A percentile compares a stretch with the other conserved stretches of the same genome.
These are phyloP conservation scores for Cichlasoma orientale DNA, from an alignment of 2,797 vertebrate genomes.

Conservation along the genomic window DNA sequence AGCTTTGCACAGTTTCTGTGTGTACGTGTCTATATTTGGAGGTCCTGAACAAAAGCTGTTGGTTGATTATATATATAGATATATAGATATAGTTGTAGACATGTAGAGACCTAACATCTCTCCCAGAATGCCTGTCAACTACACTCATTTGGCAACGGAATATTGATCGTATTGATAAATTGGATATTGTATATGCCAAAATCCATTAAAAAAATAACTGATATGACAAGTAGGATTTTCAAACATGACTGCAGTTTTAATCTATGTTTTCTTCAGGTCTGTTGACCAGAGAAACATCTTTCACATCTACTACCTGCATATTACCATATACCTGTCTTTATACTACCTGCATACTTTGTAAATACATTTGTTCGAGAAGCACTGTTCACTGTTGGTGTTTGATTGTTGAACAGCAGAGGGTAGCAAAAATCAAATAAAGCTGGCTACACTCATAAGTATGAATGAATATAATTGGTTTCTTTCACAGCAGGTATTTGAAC, in stretches of 20 bases:
- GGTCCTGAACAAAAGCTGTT: conserved; percentile 6
- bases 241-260: not conserved
- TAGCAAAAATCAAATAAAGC: conserved; percentile 59
- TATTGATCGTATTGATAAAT: not conserved
- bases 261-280: not conserved
- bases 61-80: not conserved
- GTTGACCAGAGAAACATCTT: not conserved
- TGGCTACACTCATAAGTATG: not conserved
- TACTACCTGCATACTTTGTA: not conserved
- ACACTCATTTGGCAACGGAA: not conserved
- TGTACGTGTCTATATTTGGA: conserved; percentile 45
- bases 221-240: too few relatives aligned
- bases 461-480: not conserved
- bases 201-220: not conserved
- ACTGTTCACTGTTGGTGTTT: conserved; percentile 24
- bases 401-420: conserved; percentile 70
- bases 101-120: not conserved
- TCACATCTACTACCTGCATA: not conserved
- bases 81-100: too few relatives aligned
- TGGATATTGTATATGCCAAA: not conserved
- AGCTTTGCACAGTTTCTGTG: conserved; percentile 8
- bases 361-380: not conserved
- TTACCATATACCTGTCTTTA: not conserved
- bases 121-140: not conserved
- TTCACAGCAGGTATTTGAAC: not conserved